Percentiles rank a stretch among this genome's conserved stretches.
Conservation (phyloP, 2,888 invertebrate genomes). For the Scaptomyza reducta region DNA sequence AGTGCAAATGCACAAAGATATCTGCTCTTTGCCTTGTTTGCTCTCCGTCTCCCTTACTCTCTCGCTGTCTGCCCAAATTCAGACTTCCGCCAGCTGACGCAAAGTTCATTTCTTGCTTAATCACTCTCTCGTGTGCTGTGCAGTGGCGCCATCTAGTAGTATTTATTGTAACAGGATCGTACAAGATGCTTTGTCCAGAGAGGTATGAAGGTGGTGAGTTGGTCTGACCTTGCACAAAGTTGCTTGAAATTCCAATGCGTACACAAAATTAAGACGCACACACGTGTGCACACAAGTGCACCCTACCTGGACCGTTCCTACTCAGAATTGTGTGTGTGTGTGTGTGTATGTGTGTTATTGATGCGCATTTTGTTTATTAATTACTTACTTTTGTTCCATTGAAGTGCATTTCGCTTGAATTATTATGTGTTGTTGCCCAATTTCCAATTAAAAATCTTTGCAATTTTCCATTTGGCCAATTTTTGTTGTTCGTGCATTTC, state of each 20-base stretch:
- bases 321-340: neutral
- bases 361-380: slow-evolving; percentile 41
- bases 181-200: neutral
- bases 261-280: slow-evolving; percentile 19
- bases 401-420: slow-evolving; percentile 42
- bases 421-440: slow-evolving; percentile 7
- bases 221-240: slow-evolving; percentile 40
- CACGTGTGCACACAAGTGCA: neutral
- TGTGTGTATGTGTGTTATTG: slow-evolving; percentile 24
- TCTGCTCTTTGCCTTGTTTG: neutral
- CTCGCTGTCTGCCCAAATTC: slow-evolving; percentile 28
- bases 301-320: slow-evolving; percentile 3
- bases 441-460: slow-evolving; percentile 32
- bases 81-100: slow-evolving; percentile 57
- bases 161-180: slow-evolving; percentile 16
- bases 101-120: slow-evolving; percentile 61
- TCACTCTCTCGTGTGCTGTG: slow-evolving; percentile 30
- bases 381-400: slow-evolving; percentile 35
- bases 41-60: slow-evolving; percentile 2
- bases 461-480: slow-evolving; percentile 24
- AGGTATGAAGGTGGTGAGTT: neutral
- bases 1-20: slow-evolving; percentile 22
- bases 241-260: slow-evolving; percentile 36
- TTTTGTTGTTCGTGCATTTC: slow-evolving; percentile 37
- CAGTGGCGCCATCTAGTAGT: slow-evolving; percentile 2